Conservation (phyloP, 2,113 vertebrate species). For the Pampusana beccarii region DNA sequence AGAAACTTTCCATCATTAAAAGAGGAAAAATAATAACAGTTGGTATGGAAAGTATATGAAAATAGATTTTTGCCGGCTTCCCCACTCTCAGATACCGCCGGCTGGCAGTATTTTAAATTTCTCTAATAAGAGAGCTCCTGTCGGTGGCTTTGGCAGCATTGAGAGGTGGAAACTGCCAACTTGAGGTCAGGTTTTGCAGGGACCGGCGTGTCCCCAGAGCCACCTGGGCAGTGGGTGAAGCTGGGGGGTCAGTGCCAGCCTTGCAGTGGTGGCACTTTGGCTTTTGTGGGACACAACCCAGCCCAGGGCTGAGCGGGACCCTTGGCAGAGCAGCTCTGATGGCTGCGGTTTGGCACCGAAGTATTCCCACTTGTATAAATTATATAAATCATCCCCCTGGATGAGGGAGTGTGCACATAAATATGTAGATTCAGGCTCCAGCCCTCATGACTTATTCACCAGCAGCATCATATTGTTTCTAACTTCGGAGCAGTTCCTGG, state of each 20-base stretch:
- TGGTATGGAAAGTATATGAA: neutral
- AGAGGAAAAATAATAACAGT: neutral
- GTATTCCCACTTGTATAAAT: neutral
- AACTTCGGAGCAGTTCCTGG: slow-evolving; percentile 68
- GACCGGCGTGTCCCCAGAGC: neutral
- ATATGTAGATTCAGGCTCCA: slow-evolving; percentile 60
- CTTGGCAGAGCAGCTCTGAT: neutral
- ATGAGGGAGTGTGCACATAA: slow-evolving; percentile 40
- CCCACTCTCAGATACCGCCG: accelerated
- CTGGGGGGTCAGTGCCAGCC: neutral
- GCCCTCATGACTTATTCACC: slow-evolving; percentile 70
- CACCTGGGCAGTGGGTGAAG: neutral
- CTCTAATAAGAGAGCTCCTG: neutral
- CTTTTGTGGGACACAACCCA: neutral
- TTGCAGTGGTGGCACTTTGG: neutral
- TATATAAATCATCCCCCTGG: neutral
- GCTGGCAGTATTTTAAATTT: neutral
- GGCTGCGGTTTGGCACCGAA: neutral
- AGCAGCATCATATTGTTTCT: slow-evolving; percentile 68
- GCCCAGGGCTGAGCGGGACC: neutral
- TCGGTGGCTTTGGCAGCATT: neutral
- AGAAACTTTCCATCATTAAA: slow-evolving; percentile 44
- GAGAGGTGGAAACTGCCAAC: neutral
- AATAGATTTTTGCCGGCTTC: neutral
- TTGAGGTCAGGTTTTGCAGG: neutral